phyloP scores from a whole-genome alignment of 1,140 invertebrate species.

The Diachasma alloeum region DNA sequence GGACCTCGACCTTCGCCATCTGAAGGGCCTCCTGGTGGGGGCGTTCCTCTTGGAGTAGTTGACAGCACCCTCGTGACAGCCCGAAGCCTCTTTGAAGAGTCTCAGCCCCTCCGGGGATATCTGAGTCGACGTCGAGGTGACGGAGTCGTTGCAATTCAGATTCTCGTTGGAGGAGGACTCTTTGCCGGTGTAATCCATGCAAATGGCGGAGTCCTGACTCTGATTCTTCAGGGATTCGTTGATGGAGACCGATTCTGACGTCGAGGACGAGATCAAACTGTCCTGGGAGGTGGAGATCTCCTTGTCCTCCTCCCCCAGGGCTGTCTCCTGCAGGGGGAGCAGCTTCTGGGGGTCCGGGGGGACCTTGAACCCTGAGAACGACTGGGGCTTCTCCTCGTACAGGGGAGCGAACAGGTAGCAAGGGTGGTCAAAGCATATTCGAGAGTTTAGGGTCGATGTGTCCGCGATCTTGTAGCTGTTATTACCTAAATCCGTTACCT shows the following conservation, averaged over 20 bases:
- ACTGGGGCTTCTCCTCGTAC: neutral
- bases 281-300: neutral
- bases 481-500: conserved; percentile 51
- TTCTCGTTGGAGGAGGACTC: conserved; percentile 26
- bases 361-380: neutral
- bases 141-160: neutral
- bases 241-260: neutral
- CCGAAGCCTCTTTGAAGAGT: neutral
- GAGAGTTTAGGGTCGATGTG: conserved; percentile 34
- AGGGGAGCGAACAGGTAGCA: neutral
- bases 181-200: conserved; percentile 35
- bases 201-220: conserved; percentile 48
- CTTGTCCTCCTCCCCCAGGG: neutral
- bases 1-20: conserved; percentile 49
- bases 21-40: conserved; percentile 43
- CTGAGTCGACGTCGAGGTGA: conserved; percentile 31
- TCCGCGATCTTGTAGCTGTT: conserved; percentile 45
- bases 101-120: conserved; percentile 25
- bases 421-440: neutral
- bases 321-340: neutral
- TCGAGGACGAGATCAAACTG: neutral
- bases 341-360: too few species aligned
- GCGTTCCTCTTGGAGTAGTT: neutral
- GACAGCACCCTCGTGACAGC: neutral
- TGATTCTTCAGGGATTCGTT: conserved; percentile 5